Percentiles rank a stretch among this genome's conserved stretches.
Conservation (phyloP, 1,140 invertebrate genomes). For the Drosophila serrata region DNA sequence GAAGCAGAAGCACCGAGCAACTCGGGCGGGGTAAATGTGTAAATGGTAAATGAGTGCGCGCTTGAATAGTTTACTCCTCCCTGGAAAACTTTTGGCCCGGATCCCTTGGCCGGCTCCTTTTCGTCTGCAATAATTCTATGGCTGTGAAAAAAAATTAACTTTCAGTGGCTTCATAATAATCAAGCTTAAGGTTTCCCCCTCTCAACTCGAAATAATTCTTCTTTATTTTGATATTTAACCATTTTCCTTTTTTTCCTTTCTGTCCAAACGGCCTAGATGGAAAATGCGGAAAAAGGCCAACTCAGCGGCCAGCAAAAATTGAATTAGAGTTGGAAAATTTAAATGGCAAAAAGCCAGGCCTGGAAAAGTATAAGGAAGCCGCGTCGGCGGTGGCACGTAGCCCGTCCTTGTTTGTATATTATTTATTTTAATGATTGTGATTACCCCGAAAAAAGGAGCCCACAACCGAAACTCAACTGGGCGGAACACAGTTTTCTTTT, state of each 20-base stretch:
- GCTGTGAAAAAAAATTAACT: constrained; percentile 38
- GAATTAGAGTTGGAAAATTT: constrained; percentile 81
- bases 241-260: background rate
- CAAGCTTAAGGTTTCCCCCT: constrained; percentile 64
- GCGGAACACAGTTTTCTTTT: constrained; percentile 42
- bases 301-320: constrained; percentile 75
- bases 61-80: constrained; percentile 71
- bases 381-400: constrained; percentile 15
- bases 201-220: constrained; percentile 38
- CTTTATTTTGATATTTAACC: constrained; percentile 40
- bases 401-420: constrained; percentile 62
- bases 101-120: constrained; percentile 3
- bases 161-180: constrained; percentile 70
- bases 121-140: constrained; percentile 25
- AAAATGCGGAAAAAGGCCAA: constrained; percentile 60
- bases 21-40: constrained; percentile 25
- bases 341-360: constrained; percentile 53
- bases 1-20: background rate
- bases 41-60: constrained; percentile 71
- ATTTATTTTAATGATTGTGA: constrained; percentile 74
- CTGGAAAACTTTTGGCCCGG: constrained; percentile 17
- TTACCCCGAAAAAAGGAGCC: constrained; percentile 52
- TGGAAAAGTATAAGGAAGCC: constrained; percentile 5
- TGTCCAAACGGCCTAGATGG: constrained; percentile 34
- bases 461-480: constrained; percentile 47